Conservation (phyloP, 2,113 vertebrate genomes). For the Oenanthe melanoleuca region DNA sequence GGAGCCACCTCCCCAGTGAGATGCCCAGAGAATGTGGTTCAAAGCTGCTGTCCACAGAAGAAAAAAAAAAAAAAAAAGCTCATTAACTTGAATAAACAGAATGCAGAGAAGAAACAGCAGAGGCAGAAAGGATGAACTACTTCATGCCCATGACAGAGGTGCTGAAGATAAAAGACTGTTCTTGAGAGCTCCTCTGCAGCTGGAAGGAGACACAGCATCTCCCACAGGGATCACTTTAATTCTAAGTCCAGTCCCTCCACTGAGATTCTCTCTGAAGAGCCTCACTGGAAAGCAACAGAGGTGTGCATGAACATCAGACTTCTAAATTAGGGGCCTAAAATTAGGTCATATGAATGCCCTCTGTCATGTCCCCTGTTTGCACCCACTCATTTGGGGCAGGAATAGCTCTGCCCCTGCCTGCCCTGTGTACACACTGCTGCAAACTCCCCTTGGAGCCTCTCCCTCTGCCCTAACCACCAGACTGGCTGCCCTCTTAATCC, state of each 20-base stretch:
- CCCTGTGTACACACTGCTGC: neutral
- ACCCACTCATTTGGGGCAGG: slow-evolving; percentile 11
- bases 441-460: slow-evolving; percentile 6
- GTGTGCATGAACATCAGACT: neutral
- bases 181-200: neutral
- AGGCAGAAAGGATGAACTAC: neutral
- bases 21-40: neutral
- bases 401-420: slow-evolving; percentile 19
- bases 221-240: neutral
- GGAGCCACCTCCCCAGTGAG: neutral
- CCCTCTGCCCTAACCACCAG: neutral
- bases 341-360: neutral
- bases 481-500: neutral
- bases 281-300: neutral
- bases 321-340: neutral
- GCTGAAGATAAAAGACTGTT: neutral
- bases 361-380: neutral
- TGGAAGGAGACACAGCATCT: neutral
- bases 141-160: neutral
- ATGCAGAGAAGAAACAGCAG: neutral
- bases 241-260: neutral
- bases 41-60: neutral
- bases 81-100: neutral
- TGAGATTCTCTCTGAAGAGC: neutral
- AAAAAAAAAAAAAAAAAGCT: neutral